phyloP scores from a whole-genome alignment of 2,797 vertebrate species.

The Hypotaenidia okinawae region DNA sequence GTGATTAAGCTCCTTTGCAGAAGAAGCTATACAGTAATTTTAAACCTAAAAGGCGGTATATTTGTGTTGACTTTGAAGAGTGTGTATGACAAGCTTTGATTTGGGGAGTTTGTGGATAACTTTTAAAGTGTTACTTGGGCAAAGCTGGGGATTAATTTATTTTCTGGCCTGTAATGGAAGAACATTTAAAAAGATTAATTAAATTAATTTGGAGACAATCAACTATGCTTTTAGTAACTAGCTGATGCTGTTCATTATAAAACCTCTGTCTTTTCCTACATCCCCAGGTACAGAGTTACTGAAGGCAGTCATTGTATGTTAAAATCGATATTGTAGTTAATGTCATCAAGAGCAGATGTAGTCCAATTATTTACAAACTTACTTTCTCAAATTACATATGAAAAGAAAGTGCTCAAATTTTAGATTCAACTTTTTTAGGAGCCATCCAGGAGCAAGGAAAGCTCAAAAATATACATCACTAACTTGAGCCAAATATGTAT shows the following conservation, averaged over 20 bases:
- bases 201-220: conserved; percentile 10
- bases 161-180: background rate
- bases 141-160: background rate
- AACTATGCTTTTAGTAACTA: background rate
- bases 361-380: background rate
- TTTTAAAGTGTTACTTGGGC: background rate
- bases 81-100: background rate
- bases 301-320: background rate
- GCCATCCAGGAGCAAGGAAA: background rate
- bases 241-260: conserved; percentile 35
- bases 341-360: background rate
- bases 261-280: background rate
- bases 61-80: background rate
- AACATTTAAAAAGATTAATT: background rate
- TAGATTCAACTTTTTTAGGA: background rate
- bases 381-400: background rate
- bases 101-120: background rate
- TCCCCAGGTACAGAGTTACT: conserved; percentile 11
- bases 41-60: background rate
- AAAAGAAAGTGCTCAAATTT: background rate
- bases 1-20: background rate
- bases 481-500: background rate
- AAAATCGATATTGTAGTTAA: background rate
- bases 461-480: background rate
- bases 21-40: background rate